Percentiles rank a stretch among this genome's conserved stretches.
These are phyloP conservation scores for Luidia sarsii DNA, from an alignment of 53 echinoderm and acorn worm species.

Conservation along the genomic window DNA sequence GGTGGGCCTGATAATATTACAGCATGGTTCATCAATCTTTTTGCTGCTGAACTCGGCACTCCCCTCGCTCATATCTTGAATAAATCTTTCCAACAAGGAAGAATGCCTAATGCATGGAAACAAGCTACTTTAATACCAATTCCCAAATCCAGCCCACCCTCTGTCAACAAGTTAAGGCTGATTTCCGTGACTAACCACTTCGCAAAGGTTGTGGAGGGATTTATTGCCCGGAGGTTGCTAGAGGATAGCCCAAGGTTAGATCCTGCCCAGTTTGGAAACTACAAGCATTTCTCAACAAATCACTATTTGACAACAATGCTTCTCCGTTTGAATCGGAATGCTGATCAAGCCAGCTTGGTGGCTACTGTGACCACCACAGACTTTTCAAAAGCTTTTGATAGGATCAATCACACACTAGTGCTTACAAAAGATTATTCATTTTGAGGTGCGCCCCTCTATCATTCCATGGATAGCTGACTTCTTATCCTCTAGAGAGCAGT, in stretches of 20 bases:
- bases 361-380: neutral
- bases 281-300: neutral
- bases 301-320: slow-evolving; percentile 11
- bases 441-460: slow-evolving; percentile 17
- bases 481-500: neutral
- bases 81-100: neutral
- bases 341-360: neutral
- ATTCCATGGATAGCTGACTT: slow-evolving; percentile 14
- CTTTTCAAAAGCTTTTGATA: slow-evolving; percentile 21
- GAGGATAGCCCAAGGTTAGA: neutral
- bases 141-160: neutral
- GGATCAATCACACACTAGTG: slow-evolving; percentile 30
- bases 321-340: neutral
- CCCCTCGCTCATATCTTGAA: slow-evolving; percentile 1
- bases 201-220: no score
- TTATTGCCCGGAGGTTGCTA: neutral
- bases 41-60: neutral
- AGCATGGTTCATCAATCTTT: neutral
- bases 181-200: no score
- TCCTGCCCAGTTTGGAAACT: neutral
- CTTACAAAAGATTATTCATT: neutral
- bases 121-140: neutral
- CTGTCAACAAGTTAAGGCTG: neutral
- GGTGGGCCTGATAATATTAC: slow-evolving; percentile 11
- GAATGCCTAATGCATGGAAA: neutral